Conservation (phyloP, 1,140 invertebrate species). For the Drosophila virilis region DNA sequence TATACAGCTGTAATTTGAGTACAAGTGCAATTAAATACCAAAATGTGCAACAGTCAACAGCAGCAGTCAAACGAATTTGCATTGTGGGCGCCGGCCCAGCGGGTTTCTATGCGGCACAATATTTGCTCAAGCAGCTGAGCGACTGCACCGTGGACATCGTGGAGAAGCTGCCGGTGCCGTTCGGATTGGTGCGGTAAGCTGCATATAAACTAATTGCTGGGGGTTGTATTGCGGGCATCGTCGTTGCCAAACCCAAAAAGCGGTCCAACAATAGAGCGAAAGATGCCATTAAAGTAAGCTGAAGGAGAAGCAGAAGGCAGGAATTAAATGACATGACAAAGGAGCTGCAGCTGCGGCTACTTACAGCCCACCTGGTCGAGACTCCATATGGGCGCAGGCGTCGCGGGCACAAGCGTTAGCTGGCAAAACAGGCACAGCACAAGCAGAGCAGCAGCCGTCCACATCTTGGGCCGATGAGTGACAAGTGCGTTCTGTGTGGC, state of each 20-base stretch:
- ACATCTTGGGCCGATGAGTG: slow-evolving; percentile 41
- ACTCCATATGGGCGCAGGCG: slow-evolving; percentile 41
- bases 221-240: slow-evolving; percentile 2
- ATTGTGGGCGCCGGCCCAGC: slow-evolving; percentile 97
- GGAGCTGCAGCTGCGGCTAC: not conserved
- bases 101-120: slow-evolving; percentile 98
- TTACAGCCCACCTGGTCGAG: slow-evolving; percentile 61
- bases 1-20: slow-evolving; percentile 39
- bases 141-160: slow-evolving; percentile 93
- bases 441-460: slow-evolving; percentile 19
- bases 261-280: slow-evolving; percentile 63
- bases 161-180: slow-evolving; percentile 98
- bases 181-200: slow-evolving; percentile 94
- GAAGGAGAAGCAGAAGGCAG: not conserved
- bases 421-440: slow-evolving; percentile 23
- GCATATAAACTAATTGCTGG: slow-evolving; percentile 11
- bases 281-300: slow-evolving; percentile 70
- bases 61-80: slow-evolving; percentile 87
- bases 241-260: slow-evolving; percentile 46
- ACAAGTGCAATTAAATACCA: slow-evolving; percentile 53
- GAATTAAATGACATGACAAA: not conserved
- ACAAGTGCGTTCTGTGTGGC: not conserved
- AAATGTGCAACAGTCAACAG: slow-evolving; percentile 44
- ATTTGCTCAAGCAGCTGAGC: slow-evolving; percentile 91
- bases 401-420: slow-evolving; percentile 9